These are phyloP conservation scores for Hormiphora californensis DNA, from an alignment of 37 sponge, comb jelly and placozoan genomes.

Conservation along the genomic window DNA sequence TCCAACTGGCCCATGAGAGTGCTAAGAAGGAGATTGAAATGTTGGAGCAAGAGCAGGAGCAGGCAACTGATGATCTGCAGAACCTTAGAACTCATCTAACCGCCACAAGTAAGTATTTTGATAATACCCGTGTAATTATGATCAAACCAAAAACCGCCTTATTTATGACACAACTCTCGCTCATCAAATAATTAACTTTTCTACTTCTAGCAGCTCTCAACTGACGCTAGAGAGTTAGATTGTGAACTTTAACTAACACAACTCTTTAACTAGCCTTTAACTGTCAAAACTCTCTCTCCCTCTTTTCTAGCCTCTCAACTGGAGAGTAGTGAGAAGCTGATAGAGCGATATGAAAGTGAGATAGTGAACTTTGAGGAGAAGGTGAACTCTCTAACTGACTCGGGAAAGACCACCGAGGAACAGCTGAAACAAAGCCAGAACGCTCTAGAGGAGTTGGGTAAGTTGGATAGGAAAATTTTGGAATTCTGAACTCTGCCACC, in stretches of 20 bases:
- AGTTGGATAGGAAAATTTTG: neutral
- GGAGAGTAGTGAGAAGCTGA: conserved; percentile 3
- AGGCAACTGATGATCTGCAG: neutral
- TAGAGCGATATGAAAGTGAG: conserved; percentile 4
- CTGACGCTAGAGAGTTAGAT: too few species aligned
- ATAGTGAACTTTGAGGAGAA: conserved; percentile 21
- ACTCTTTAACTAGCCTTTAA: too few species aligned
- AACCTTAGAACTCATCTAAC: neutral
- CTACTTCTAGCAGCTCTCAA: too few species aligned
- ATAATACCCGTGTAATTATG: too few species aligned
- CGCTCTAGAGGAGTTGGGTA: conserved; percentile 8
- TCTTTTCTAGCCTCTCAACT: neutral
- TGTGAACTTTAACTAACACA: too few species aligned
- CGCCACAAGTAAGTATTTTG: neutral
- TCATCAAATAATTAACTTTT: too few species aligned
- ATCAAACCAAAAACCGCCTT: too few species aligned
- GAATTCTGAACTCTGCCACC: neutral
- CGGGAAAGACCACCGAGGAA: neutral
- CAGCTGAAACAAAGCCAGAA: neutral
- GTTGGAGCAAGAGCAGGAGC: conserved; percentile 39
- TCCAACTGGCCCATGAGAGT: conserved; percentile 7
- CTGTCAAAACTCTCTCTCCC: too few species aligned
- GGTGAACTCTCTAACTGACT: neutral
- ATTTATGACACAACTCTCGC: too few species aligned
- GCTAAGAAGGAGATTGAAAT: conserved; percentile 32